A percentile compares a stretch with the other conserved stretches of the same genome.
Conservation (phyloP, 2,113 vertebrate species). For the Thalassoma bifasciatum region DNA sequence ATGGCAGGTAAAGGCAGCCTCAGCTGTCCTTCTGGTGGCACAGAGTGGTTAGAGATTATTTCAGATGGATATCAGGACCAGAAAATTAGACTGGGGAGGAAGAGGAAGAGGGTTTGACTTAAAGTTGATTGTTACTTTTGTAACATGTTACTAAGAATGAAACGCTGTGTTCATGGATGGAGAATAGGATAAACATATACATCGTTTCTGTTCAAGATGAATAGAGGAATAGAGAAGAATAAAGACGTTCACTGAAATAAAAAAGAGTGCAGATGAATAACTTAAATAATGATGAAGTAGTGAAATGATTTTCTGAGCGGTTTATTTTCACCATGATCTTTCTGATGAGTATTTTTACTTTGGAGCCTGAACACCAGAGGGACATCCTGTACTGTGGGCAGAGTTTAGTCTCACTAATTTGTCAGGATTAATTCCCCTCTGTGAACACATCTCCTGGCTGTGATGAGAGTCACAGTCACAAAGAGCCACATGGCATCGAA, state of each 20-base stretch:
- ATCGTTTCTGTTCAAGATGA: too few species aligned
- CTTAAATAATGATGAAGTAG: too few species aligned
- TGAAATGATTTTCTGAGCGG: too few species aligned
- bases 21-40: neutral
- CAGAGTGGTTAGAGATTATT: neutral
- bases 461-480: neutral
- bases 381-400: neutral
- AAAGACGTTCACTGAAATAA: too few species aligned
- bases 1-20: neutral
- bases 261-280: too few species aligned
- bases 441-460: neutral
- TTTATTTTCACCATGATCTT: neutral
- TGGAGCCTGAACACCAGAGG: neutral
- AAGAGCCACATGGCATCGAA: neutral
- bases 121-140: too few species aligned
- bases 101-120: too few species aligned
- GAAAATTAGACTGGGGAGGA: neutral
- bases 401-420: neutral
- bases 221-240: too few species aligned
- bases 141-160: too few species aligned
- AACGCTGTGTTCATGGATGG: too few species aligned
- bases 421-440: conserved; percentile 8
- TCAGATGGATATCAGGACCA: neutral
- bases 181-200: too few species aligned
- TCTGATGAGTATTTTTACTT: neutral